Base-by-base conservation (phyloP, 2,797 vertebrate genomes). In the Apogon talboti region DNA sequence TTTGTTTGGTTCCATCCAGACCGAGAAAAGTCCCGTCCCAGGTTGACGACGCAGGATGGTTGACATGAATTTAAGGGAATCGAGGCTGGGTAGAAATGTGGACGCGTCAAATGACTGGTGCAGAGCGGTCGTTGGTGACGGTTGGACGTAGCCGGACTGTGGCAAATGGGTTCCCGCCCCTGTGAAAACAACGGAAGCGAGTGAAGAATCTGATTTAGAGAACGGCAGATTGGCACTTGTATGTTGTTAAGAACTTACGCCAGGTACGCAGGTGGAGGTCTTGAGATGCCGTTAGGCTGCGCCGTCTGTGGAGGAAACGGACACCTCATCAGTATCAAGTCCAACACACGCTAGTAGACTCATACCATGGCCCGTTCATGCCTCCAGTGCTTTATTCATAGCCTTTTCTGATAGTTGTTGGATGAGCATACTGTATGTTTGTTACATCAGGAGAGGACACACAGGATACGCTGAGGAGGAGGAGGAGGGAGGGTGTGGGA, bases 81-180 rank as follows among this genome's bases (percentile, higher is more conserved):
- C 4, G 16, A 14, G 58, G 54, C 4, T 5, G 45, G 3, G 41
- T 16, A 38, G 47, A 66, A 51, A 73, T 6, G 48, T 56, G 70
- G 55, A 30, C 1, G 1, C 62, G 57, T 94, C 92, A 94, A 79
- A 99, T 94, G 61, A 92, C 70, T 0, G 97, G 97, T 0, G 96
- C 97, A 0, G 98, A 99, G 82, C 98, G 95, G 86, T 99, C 97
- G 1, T 98, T 98, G 11, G 97, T 99, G 61, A 98, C 93, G 0
- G 97, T 99, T 0, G 97, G 97, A 70, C 96, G 95, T 78, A 99
- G 95, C 51, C 96, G 94, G 87, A 99, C 94, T 0, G 96, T 97
- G 24, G 96, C 91, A 66, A 99, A 99, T 13, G 98, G 97, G 76
- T 99, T 99, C 72, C 97, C 97, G 81, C 96, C 97, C 28, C 98